Base-by-base conservation (phyloP, 2,888 invertebrate genomes). In the Acleris holmiana region DNA sequence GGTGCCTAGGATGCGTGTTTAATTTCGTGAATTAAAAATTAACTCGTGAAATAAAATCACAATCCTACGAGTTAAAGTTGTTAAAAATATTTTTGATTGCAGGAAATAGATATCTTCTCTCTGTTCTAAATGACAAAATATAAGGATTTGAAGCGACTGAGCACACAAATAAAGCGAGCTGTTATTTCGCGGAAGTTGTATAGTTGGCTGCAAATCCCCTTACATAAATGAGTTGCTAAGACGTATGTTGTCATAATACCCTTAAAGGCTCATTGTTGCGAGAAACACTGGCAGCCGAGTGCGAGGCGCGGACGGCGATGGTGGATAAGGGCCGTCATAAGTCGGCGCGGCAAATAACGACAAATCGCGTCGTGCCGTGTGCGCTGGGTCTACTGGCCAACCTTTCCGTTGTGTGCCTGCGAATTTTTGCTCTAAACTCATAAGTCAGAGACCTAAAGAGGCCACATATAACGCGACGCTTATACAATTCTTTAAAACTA, bases 241-340 rank as follows among this genome's bases (percentile, higher is more conserved):
- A 47, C 51, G 57, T 58, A 48, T 80, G 80, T 81, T 82, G 83
- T 83, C 83, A 83, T 84, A 84, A 85, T 86, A 86, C 83, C 82
- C 83, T 89, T 88, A 83, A 89, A 86, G 74, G 86, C 84, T 90
- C 86, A 89, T 91, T 90, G 91, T 91, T 85, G 89, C 84, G 88
- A 87, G 88, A 89, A 89, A 88, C 86, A 83, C 83, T 83, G 77
- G 78, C 80, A 79, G 75, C 73, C 78, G 80, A 82, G 84, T 83
- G 76, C 77, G 77, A 83, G 83, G 81, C 80, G 83, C 81, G 83
- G 82, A 82, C 76, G 77, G 79, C 81, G 90, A 90, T 91, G 85
- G 81, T 66, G 85, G 91, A 91, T 91, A 91, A 90, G 81, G 79
- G 77, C 85, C 84, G 85, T 91, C 91, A 89, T 90, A 88, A 88